Evolutionary conservation across 1,140 invertebrate species (phyloP).

Genomic region (Dufourea novaeangliae): DNA sequence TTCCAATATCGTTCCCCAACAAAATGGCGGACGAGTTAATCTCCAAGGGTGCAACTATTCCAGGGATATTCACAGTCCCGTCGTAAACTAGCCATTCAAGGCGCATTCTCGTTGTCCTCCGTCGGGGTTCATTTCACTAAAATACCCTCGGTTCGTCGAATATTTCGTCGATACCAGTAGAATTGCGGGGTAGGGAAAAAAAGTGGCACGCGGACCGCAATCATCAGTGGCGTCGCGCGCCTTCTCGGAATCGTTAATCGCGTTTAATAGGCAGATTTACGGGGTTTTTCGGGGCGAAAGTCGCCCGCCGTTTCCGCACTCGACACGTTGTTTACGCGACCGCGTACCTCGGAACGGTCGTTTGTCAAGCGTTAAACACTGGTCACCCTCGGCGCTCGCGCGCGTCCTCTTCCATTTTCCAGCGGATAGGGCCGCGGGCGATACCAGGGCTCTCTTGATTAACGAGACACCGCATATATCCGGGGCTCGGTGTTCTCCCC

Average conservation of each 20-base stretch:
- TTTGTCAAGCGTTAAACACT: conserved; percentile 76
- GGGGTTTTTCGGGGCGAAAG: conserved; percentile 44
- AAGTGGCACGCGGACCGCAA: neutral
- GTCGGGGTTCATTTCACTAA: neutral
- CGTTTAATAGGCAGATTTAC: conserved; percentile 71
- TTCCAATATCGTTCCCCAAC: no score
- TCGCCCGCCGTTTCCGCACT: conserved; percentile 32
- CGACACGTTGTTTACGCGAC: conserved; percentile 68
- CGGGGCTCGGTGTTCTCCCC: conserved; percentile 21
- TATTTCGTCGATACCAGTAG: neutral
- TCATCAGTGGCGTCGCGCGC: neutral
- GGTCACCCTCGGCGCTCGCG: conserved; percentile 58
- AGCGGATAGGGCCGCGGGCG: conserved; percentile 61
- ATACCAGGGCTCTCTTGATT: conserved; percentile 74
- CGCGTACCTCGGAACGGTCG: conserved; percentile 60
- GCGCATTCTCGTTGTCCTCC: neutral
- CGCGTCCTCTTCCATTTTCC: conserved; percentile 57
- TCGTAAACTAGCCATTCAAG: neutral
- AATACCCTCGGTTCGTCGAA: neutral
- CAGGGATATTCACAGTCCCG: neutral
- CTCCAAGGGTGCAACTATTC: no score
- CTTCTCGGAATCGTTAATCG: conserved; percentile 56
- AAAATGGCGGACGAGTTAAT: no score
- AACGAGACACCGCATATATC: conserved; percentile 73
- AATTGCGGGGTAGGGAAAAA: neutral